These are phyloP conservation scores for Mesorhabditis sp. DNA, from an alignment of 2,888 invertebrate genomes.

Conservation along the genomic window DNA sequence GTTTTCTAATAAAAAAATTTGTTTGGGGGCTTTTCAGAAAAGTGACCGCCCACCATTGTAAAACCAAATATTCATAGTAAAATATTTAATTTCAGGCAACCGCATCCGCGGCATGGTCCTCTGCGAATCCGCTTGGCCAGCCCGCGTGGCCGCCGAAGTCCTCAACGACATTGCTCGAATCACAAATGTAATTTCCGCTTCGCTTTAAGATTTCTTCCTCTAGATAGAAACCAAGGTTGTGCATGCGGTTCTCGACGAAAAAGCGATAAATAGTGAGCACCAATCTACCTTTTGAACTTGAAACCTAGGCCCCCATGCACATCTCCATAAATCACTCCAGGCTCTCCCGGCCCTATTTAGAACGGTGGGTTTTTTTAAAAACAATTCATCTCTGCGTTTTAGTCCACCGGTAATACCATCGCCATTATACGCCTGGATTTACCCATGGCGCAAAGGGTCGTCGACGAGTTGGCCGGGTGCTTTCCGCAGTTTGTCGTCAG, in stretches of 20 bases:
- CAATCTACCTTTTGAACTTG: no score
- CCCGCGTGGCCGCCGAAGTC: background rate
- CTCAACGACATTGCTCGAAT: background rate
- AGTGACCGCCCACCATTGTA: no score
- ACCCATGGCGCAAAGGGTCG: background rate
- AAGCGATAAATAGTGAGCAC: background rate
- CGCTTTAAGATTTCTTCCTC: background rate
- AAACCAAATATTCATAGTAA: no score
- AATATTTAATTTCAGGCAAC: no score
- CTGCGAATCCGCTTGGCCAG: background rate
- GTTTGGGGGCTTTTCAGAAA: no score
- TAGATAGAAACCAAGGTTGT: background rate
- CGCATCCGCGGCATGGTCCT: background rate
- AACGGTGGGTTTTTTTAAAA: background rate
- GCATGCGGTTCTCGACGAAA: background rate
- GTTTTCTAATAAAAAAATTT: no score
- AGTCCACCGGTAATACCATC: background rate
- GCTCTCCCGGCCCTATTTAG: background rate
- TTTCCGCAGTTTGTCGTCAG: constrained; percentile 1
- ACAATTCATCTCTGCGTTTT: background rate
- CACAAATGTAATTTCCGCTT: background rate
- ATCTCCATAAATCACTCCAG: background rate
- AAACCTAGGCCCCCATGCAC: background rate
- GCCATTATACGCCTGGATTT: background rate
- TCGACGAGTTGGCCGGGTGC: background rate